Base-by-base conservation (phyloP, 1,140 invertebrate species). In the Drosophila nigrodunni region DNA sequence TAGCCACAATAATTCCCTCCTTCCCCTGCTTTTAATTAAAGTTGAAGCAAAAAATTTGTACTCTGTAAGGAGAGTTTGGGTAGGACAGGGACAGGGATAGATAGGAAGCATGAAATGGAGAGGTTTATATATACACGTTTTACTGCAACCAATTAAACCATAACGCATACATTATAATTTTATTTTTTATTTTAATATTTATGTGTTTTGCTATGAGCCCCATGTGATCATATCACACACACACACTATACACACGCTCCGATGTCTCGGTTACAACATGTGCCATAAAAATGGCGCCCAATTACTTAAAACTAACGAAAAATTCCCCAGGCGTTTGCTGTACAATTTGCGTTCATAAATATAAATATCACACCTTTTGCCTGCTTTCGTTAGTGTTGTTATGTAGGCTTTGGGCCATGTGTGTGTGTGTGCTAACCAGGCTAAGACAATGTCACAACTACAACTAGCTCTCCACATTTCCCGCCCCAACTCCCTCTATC, bases 251-350 rank as follows among this genome's bases (percentile, higher is more conserved):
- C 39, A 62, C 55, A 54, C 34, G 15, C n/a, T 11, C 46, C 11
- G 10, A 25, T 35, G 77, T 59, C 34, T 76, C 25, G 61, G 60
- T 70, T 57, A 66, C 43, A 71, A 34, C 50, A 62, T 75, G 60
- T 73, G 77, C 71, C 66, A 74, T 87, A 87, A 88, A 79, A 88
- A 88, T 75, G 80, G 80, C 77, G 83, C 77, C 83, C 83, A 88
- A 88, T 88, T 88, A 88, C 85, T 88, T 89, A 88, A 83, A 88
- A 88, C 83, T 88, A 88, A 88, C 83, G 78, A 79, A 88, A 81
- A 80, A 73, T 77, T 72, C 77, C 73, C 83, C 64, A 73, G 52
- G 74, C 73, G 50, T 65, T 61, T 66, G 74, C 52, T 70, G 70
- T 64, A 80, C 62, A 69, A 68, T 88, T 88, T 82, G 76, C 70